Evolutionary conservation across 2,113 vertebrate genomes (phyloP).

Genomic region (Plotosus lineatus): DNA sequence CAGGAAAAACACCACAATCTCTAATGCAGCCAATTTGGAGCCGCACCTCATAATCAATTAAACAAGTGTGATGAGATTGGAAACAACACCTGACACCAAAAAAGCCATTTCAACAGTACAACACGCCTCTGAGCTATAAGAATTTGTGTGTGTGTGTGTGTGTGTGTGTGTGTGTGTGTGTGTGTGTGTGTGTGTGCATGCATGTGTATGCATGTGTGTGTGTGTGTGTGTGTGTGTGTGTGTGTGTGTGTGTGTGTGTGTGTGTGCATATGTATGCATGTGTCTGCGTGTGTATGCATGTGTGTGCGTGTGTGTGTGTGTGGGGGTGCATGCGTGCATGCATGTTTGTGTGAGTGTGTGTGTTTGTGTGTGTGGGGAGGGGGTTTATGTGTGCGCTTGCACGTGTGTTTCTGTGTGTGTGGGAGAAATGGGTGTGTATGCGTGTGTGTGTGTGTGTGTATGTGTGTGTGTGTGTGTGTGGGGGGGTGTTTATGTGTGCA

Average conservation of each 20-base stretch:
- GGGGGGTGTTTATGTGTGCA: too few relatives aligned
- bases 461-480: slow-evolving; percentile 38
- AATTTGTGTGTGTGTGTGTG: slow-evolving; percentile 38
- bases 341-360: slow-evolving; percentile 41
- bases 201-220: too few relatives aligned
- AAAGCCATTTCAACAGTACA: too few relatives aligned
- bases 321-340: too few relatives aligned
- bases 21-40: background rate
- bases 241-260: slow-evolving; percentile 34
- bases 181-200: slow-evolving; percentile 39
- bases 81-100: background rate
- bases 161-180: slow-evolving; percentile 36
- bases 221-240: slow-evolving; percentile 35
- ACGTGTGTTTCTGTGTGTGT: slow-evolving; percentile 38
- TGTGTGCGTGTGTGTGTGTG: slow-evolving; percentile 41
- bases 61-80: background rate
- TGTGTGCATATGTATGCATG: slow-evolving; percentile 34
- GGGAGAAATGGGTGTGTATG: too few relatives aligned
- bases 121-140: background rate
- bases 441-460: slow-evolving; percentile 39
- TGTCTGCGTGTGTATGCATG: too few relatives aligned
- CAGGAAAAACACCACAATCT: slow-evolving; percentile 61
- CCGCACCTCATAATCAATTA: background rate
- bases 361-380: slow-evolving; percentile 36
- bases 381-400: too few relatives aligned